Conservation (phyloP, 2,888 invertebrate species). For the Apomyelois bistriatella region DNA sequence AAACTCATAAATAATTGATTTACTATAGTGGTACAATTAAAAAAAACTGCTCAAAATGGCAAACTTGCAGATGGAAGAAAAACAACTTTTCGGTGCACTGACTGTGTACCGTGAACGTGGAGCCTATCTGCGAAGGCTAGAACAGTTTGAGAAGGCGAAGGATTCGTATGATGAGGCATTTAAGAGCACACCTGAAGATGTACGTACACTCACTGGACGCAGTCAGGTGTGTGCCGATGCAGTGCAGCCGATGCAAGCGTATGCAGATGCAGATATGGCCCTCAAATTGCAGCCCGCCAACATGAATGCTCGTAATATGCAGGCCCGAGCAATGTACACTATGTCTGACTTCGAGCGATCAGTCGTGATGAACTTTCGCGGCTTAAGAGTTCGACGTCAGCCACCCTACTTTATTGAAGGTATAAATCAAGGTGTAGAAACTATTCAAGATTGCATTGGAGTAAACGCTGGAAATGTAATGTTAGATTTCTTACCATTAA, state of each 20-base stretch:
- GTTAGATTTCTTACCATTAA: conserved; percentile 65
- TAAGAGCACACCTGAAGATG: conserved; percentile 51
- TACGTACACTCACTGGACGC: conserved; percentile 59
- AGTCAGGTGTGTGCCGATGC: conserved; percentile 70
- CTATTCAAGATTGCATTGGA: conserved; percentile 72
- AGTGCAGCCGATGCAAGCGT: conserved; percentile 63
- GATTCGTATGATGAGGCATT: conserved; percentile 66
- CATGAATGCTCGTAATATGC: conserved; percentile 69
- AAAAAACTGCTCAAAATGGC: background rate
- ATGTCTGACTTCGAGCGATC: conserved; percentile 71
- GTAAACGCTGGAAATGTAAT: conserved; percentile 63
- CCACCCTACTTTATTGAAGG: conserved; percentile 71
- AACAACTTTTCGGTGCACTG: conserved; percentile 56
- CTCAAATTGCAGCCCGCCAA: conserved; percentile 61
- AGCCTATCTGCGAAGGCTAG: conserved; percentile 60
- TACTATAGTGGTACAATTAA: no score
- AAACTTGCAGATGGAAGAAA: conserved; percentile 55
- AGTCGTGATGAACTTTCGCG: conserved; percentile 68
- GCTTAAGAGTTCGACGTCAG: conserved; percentile 49
- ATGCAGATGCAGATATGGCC: conserved; percentile 64
- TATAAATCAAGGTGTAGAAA: conserved; percentile 69
- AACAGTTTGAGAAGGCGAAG: conserved; percentile 69
- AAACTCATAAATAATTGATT: background rate
- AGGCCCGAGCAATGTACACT: conserved; percentile 67
- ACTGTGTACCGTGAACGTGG: conserved; percentile 70